A percentile compares a stretch with the other conserved stretches of the same genome.
These are phyloP conservation scores for Mustela lutreola DNA, from an alignment of 2,113 vertebrate genomes.

Conservation along the genomic window DNA sequence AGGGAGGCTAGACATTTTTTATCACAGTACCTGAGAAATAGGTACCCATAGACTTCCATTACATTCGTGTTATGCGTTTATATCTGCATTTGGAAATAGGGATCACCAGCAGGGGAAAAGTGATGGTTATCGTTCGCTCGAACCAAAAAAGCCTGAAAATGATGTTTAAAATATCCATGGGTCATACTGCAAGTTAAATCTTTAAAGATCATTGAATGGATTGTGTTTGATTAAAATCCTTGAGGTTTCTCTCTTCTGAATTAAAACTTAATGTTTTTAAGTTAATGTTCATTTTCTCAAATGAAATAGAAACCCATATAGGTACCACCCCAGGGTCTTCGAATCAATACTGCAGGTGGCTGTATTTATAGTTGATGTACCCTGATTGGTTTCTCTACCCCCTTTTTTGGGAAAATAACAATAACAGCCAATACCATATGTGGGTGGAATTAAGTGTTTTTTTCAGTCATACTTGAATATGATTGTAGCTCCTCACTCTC, in stretches of 20 bases:
- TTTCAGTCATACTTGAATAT: constrained; percentile 33
- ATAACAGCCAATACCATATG: constrained; percentile 17
- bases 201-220: not conserved
- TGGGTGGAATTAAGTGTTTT: constrained; percentile 30
- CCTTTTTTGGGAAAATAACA: constrained; percentile 42
- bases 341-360: not conserved
- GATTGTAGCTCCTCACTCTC: constrained; percentile 2
- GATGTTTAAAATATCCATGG: constrained; percentile 9
- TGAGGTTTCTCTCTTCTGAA: not conserved
- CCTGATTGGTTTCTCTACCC: constrained; percentile 32
- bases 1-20: not conserved
- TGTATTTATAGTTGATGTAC: not conserved
- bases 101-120: constrained; percentile 17
- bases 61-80: not conserved
- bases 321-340: not conserved
- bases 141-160: constrained; percentile 23
- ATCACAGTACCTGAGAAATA: constrained; percentile 35
- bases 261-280: not conserved
- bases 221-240: constrained; percentile 18
- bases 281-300: not conserved
- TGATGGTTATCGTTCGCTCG: constrained; percentile 21
- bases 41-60: not conserved
- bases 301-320: not conserved
- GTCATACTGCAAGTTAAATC: not conserved
- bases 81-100: constrained; percentile 25